Percentiles rank a stretch among this genome's conserved stretches.
Evolutionary conservation across 2,888 invertebrate species (phyloP).

Genomic region (Sarcophaga subvicina): DNA sequence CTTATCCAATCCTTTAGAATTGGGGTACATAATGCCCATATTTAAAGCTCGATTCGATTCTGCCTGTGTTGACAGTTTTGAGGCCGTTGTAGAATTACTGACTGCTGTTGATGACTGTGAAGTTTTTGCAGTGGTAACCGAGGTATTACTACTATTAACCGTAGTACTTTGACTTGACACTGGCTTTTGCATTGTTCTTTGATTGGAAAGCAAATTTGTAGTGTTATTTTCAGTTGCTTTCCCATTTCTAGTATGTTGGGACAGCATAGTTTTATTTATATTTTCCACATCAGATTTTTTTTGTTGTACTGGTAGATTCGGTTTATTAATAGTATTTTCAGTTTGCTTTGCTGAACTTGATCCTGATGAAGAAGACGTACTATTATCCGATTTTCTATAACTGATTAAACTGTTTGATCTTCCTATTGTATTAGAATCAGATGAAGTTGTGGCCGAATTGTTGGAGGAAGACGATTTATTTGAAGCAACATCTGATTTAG

Average conservation of each 20-base stretch:
- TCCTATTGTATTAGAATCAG: constrained; percentile 23
- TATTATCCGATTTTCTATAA: constrained; percentile 54
- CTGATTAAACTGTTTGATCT: constrained; percentile 55
- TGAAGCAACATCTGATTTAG: constrained; percentile 40
- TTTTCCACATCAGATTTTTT: constrained; percentile 41
- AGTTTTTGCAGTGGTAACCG: constrained; percentile 21
- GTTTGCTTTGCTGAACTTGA: constrained; percentile 2
- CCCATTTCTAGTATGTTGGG: constrained; percentile 16
- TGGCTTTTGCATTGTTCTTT: constrained; percentile 41
- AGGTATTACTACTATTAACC: constrained; percentile 9
- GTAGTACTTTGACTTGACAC: constrained; percentile 16
- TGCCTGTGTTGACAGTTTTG: constrained; percentile 18
- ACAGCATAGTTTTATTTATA: constrained; percentile 9
- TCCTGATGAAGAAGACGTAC: background rate
- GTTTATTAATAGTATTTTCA: constrained; percentile 30
- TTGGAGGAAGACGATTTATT: constrained; percentile 31
- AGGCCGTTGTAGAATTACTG: background rate
- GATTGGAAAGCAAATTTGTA: constrained; percentile 33
- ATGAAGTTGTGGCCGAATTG: constrained; percentile 7
- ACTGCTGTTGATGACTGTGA: constrained; percentile 1
- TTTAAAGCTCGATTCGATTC: constrained; percentile 60
- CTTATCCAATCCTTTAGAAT: constrained; percentile 46
- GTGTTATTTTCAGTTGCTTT: constrained; percentile 29
- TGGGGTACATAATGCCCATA: constrained; percentile 66
- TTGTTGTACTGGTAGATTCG: constrained; percentile 34